These are phyloP conservation scores for Papilio demoleus DNA, from an alignment of 2,888 invertebrate genomes.

Conservation along the genomic window DNA sequence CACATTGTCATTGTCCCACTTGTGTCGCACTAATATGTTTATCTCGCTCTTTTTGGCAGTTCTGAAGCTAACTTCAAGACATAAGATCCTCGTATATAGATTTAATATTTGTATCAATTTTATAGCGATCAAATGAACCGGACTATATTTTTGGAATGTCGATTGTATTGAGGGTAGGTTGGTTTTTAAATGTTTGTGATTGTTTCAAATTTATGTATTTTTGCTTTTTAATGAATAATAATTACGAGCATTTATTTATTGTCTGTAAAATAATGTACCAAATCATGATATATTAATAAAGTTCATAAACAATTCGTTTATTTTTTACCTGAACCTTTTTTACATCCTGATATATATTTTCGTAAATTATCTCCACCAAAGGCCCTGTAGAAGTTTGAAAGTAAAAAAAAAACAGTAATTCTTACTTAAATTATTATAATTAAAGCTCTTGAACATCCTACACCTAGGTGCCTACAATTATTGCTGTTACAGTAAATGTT, in stretches of 20 bases:
- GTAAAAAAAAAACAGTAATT: conserved; percentile 25
- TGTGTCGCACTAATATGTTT: background rate
- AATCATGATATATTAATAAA: conserved; percentile 80
- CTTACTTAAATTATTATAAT: conserved; percentile 33
- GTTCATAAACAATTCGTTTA: conserved; percentile 64
- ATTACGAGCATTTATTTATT: conserved; percentile 80
- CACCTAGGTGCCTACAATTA: conserved; percentile 20
- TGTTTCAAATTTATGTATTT: conserved; percentile 55
- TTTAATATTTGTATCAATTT: conserved; percentile 23
- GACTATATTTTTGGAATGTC: conserved; percentile 18
- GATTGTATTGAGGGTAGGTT: conserved; percentile 26
- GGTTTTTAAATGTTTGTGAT: conserved; percentile 29
- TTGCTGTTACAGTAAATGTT: conserved; percentile 21
- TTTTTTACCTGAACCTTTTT: conserved; percentile 21
- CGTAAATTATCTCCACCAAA: too few relatives aligned
- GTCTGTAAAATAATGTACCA: conserved; percentile 75
- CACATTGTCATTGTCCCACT: background rate
- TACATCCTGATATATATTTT: too few relatives aligned
- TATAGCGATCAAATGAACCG: conserved; percentile 18
- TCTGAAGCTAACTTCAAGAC: background rate
- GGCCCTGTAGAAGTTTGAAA: background rate
- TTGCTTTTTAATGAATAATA: conserved; percentile 63
- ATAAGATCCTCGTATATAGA: background rate
- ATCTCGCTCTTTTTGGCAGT: background rate
- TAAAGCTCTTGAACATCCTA: conserved; percentile 40